These are phyloP conservation scores for Hafferia zeledoni DNA, from an alignment of 2,797 vertebrate genomes.

Conservation along the genomic window DNA sequence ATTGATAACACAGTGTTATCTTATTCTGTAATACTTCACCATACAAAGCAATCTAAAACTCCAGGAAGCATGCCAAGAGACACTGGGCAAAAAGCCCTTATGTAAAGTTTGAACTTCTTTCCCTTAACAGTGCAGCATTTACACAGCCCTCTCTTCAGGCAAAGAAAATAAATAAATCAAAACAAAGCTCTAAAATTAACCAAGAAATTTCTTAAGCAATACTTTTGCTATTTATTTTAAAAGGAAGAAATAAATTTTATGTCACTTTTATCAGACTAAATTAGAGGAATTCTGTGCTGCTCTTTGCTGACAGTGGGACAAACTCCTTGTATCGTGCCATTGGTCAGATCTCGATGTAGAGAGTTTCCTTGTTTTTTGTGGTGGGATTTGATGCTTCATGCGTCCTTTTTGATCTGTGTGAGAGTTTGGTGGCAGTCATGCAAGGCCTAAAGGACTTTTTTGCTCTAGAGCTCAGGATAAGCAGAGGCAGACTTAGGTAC, in stretches of 20 bases:
- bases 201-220: neutral
- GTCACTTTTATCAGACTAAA: neutral
- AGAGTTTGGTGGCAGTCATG: neutral
- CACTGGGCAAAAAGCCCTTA: conserved; percentile 49
- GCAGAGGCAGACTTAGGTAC: neutral
- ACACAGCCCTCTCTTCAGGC: conserved; percentile 5
- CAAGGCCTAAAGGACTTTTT: neutral
- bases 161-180: conserved; percentile 51
- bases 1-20: conserved; percentile 51
- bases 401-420: neutral
- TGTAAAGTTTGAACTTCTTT: conserved; percentile 41
- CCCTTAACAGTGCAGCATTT: conserved; percentile 37
- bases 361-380: neutral
- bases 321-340: neutral
- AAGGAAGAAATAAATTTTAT: neutral
- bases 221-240: conserved; percentile 3
- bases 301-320: neutral
- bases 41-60: conserved; percentile 58
- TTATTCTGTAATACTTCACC: conserved; percentile 46
- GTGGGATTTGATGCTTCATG: rapidly evolving
- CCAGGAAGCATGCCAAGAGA: conserved; percentile 43
- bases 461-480: neutral
- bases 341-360: neutral
- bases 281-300: neutral
- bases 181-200: conserved; percentile 13